A percentile compares a stretch with the other conserved stretches of the same genome.
Conservation (phyloP, 2,113 vertebrate species). For the Lathamus discolor region DNA sequence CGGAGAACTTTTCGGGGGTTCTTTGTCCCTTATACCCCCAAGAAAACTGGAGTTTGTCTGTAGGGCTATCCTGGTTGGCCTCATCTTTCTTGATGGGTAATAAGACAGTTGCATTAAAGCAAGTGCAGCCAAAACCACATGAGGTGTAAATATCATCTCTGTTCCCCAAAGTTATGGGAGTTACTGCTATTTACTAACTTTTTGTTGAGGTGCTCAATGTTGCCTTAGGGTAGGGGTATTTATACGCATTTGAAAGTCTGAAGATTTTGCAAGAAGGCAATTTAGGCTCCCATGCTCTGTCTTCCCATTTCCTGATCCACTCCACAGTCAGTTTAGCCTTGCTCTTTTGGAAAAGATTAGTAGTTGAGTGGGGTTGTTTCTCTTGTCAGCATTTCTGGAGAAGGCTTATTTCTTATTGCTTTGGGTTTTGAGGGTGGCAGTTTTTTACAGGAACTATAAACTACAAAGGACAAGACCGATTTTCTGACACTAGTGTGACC, state of each 20-base stretch:
- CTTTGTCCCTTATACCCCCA: not conserved
- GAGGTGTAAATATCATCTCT: not conserved
- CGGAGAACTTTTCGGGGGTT: not conserved
- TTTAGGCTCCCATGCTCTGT: not conserved
- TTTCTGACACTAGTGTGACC: not conserved
- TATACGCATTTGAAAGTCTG: not conserved
- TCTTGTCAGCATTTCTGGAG: not conserved
- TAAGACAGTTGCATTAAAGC: not conserved
- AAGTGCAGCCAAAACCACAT: not conserved
- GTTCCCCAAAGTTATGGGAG: not conserved
- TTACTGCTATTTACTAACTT: not conserved
- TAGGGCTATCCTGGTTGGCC: not conserved
- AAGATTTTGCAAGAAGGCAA: not conserved
- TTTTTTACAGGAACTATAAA: not conserved
- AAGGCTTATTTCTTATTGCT: not conserved
- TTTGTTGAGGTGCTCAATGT: not conserved
- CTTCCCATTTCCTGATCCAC: not conserved
- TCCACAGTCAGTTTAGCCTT: not conserved
- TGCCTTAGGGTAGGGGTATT: not conserved
- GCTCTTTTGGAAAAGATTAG: not conserved
- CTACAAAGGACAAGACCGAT: rapidly evolving
- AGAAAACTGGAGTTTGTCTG: not conserved
- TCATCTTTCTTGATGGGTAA: not conserved
- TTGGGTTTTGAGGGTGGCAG: rapidly evolving
- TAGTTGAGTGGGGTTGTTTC: not conserved